Evolutionary conservation across 2,113 vertebrate genomes (phyloP).

Genomic region (Semicossyphus pulcher): DNA sequence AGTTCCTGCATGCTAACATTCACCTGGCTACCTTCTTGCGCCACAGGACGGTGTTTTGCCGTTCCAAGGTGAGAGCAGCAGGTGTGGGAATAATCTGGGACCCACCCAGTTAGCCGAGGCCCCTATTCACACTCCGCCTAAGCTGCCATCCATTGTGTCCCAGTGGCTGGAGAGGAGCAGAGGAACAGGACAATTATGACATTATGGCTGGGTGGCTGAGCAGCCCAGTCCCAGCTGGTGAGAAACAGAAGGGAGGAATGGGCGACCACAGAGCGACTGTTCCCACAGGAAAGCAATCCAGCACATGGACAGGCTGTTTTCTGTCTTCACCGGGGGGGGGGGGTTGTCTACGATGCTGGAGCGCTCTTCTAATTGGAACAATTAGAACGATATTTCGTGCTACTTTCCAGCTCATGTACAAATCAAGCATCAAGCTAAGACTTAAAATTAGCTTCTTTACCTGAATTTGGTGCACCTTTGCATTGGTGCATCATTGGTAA

Average conservation of each 20-base stretch:
- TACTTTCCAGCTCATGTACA: too few relatives aligned
- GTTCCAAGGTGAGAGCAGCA: constrained; percentile 70
- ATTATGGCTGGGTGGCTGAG: constrained; percentile 80
- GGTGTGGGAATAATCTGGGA: constrained; percentile 79
- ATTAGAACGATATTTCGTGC: too few relatives aligned
- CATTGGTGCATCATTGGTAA: too few relatives aligned
- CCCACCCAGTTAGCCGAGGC: constrained; percentile 55
- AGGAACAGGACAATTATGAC: constrained; percentile 79
- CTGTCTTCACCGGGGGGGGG: background rate
- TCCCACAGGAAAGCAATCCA: constrained; percentile 80
- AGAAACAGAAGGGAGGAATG: constrained; percentile 57
- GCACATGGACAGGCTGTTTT: constrained; percentile 48
- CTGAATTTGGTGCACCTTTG: too few relatives aligned
- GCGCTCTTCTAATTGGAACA: too few relatives aligned
- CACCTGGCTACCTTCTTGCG: constrained; percentile 24
- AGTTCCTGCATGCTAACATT: background rate
- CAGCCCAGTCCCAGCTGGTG: constrained; percentile 74
- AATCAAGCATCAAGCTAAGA: too few relatives aligned
- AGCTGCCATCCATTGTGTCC: constrained; percentile 70
- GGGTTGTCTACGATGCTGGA: background rate
- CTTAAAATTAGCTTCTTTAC: too few relatives aligned
- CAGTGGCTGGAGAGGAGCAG: constrained; percentile 58
- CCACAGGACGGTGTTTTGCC: constrained; percentile 25
- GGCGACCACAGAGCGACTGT: constrained; percentile 47
- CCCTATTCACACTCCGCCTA: constrained; percentile 59